phyloP scores from a whole-genome alignment of 2,113 vertebrate genomes.

The Rhinogobius similis region DNA sequence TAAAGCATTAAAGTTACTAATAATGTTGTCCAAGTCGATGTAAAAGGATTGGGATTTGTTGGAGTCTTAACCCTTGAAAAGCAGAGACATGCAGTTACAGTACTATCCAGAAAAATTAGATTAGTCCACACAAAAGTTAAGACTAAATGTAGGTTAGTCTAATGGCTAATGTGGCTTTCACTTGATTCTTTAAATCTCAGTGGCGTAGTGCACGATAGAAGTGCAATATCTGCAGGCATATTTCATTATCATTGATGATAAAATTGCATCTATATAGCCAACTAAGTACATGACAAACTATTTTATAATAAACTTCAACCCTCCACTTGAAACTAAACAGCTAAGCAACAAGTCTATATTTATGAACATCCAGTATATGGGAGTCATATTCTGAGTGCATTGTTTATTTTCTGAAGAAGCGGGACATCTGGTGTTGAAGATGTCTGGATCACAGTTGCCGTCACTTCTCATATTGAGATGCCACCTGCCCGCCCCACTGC shows the following conservation, averaged over 20 bases:
- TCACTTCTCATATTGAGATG: slow-evolving; percentile 41
- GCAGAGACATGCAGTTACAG: no score
- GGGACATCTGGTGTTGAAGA: slow-evolving; percentile 13
- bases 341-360: neutral
- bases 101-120: no score
- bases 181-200: no score
- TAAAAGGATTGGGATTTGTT: no score
- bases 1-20: no score
- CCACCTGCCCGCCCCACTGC: slow-evolving; percentile 29
- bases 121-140: no score
- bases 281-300: neutral
- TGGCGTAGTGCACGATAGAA: neutral
- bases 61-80: no score
- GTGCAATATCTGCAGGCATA: neutral
- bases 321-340: neutral
- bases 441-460: slow-evolving; percentile 37
- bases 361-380: neutral
- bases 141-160: neutral
- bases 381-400: neutral
- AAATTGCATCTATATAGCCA: neutral
- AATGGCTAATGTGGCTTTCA: neutral
- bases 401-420: slow-evolving; percentile 13
- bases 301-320: neutral
- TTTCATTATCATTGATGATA: neutral
- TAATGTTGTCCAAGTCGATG: no score